These are phyloP conservation scores for Myotis pilosus DNA, from an alignment of 2,797 vertebrate genomes.

Conservation along the genomic window DNA sequence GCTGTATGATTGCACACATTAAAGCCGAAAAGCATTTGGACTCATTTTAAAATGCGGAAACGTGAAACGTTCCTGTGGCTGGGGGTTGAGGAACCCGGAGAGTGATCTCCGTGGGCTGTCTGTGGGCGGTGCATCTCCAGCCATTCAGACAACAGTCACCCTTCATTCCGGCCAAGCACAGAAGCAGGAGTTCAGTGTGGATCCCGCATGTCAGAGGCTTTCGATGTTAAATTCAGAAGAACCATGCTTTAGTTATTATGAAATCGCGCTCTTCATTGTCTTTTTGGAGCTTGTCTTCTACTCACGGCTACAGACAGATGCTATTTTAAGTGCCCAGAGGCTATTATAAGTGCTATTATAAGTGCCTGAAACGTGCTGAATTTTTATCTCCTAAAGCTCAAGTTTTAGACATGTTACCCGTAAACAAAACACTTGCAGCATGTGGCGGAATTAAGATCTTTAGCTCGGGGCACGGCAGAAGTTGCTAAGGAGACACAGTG, in stretches of 20 bases:
- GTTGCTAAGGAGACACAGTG: constrained; percentile 72
- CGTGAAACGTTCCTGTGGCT: neutral
- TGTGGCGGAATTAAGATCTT: constrained; percentile 60
- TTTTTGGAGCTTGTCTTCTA: constrained; percentile 53
- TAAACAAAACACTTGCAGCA: constrained; percentile 56
- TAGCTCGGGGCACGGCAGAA: constrained; percentile 42
- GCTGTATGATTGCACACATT: neutral
- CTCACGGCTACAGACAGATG: constrained; percentile 36
- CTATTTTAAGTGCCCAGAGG: too few relatives aligned
- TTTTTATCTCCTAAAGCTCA: constrained; percentile 45
- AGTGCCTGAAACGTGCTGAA: constrained; percentile 38
- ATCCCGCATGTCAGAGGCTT: constrained; percentile 50
- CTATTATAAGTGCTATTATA: too few relatives aligned
- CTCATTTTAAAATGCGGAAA: constrained; percentile 48
- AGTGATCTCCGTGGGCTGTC: constrained; percentile 49
- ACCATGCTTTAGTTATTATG: neutral
- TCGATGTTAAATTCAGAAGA: constrained; percentile 59
- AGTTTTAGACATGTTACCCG: constrained; percentile 31
- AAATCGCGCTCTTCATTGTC: neutral
- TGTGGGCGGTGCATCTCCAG: constrained; percentile 17
- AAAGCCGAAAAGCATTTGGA: neutral
- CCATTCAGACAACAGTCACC: constrained; percentile 33
- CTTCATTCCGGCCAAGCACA: constrained; percentile 50
- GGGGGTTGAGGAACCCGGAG: constrained; percentile 41
- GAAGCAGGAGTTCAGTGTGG: constrained; percentile 51